A percentile compares a stretch with the other conserved stretches of the same genome.
phyloP scores from a whole-genome alignment of 2,113 vertebrate species.

The Aspiorhynchus laticeps region DNA sequence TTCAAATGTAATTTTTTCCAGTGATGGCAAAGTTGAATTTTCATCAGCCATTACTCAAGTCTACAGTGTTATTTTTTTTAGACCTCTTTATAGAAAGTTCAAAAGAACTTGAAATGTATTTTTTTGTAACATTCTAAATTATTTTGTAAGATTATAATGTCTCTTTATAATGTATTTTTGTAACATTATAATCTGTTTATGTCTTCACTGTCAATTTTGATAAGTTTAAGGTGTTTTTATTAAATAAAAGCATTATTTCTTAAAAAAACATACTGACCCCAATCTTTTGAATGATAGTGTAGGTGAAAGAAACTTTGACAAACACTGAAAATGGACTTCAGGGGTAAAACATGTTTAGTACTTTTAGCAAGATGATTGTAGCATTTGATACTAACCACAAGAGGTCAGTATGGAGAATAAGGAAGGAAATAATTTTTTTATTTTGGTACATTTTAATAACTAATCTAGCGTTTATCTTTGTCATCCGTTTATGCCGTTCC shows the following conservation, averaged over 20 bases:
- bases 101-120: no score
- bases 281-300: neutral
- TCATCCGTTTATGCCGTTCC: neutral
- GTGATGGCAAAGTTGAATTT: no score
- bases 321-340: neutral
- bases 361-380: conserved; percentile 43
- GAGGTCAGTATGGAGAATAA: conserved; percentile 58
- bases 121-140: no score
- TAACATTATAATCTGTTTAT: neutral
- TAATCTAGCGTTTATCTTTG: neutral
- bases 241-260: neutral
- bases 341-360: neutral
- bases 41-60: no score
- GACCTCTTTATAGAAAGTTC: no score
- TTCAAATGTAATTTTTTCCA: no score
- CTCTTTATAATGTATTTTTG: no score
- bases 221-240: neutral
- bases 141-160: no score
- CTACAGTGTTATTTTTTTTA: no score
- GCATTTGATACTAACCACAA: conserved; percentile 54
- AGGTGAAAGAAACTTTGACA: neutral
- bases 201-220: neutral
- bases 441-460: neutral
- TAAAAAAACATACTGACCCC: neutral
- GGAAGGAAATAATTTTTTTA: neutral